Evolutionary conservation across 1,140 invertebrate species (phyloP).

Genomic region (Lepidurus packardi): DNA sequence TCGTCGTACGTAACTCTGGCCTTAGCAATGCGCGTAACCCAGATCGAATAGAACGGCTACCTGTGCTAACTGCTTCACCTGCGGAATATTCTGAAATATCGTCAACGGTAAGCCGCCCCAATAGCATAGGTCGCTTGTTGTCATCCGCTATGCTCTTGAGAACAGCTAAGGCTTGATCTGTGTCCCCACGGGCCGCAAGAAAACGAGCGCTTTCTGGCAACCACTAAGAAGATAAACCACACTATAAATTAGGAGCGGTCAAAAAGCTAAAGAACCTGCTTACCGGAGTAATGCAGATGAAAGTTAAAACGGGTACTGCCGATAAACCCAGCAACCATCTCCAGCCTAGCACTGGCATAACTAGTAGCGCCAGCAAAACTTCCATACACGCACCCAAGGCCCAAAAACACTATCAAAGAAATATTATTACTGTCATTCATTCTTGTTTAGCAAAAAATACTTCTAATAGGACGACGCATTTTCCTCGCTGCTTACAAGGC

Average conservation of each 20-base stretch:
- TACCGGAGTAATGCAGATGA: slow-evolving; percentile 70
- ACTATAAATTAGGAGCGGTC: neutral
- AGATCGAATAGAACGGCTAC: slow-evolving; percentile 36
- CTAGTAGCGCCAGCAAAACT: slow-evolving; percentile 77
- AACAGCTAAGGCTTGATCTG: slow-evolving; percentile 76
- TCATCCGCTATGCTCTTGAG: slow-evolving; percentile 77
- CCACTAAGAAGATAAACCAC: slow-evolving; percentile 59
- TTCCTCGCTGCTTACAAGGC: slow-evolving; percentile 83
- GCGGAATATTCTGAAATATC: slow-evolving; percentile 54
- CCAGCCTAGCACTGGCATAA: slow-evolving; percentile 90
- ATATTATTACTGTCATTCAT: slow-evolving; percentile 26
- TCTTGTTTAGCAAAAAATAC: slow-evolving; percentile 55
- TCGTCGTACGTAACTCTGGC: slow-evolving; percentile 71
- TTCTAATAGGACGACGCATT: slow-evolving; percentile 89
- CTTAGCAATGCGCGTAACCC: slow-evolving; percentile 57
- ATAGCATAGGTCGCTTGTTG: slow-evolving; percentile 81
- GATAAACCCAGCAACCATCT: slow-evolving; percentile 83
- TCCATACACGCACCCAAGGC: slow-evolving; percentile 88
- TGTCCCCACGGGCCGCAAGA: slow-evolving; percentile 75
- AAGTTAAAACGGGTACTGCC: slow-evolving; percentile 77
- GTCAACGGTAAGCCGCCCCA: slow-evolving; percentile 79
- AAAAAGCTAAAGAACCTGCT: slow-evolving; percentile 36
- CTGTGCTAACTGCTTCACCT: slow-evolving; percentile 40
- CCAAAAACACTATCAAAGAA: slow-evolving; percentile 79
- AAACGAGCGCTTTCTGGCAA: slow-evolving; percentile 86